phyloP scores from a whole-genome alignment of 2,888 invertebrate genomes.

The Clanis bilineata region DNA sequence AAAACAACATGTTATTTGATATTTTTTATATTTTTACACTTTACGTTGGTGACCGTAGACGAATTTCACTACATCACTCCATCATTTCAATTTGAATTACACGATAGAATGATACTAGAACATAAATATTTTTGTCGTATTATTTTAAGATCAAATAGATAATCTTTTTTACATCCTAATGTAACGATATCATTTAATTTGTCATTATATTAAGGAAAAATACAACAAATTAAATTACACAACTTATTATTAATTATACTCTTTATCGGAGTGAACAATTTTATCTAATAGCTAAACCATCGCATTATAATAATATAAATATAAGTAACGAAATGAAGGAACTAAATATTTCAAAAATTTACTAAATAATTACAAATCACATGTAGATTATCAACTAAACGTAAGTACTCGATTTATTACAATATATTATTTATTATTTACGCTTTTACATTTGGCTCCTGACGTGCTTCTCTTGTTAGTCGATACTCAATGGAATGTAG shows the following conservation, averaged over 20 bases:
- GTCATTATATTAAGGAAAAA: slow-evolving; percentile 77
- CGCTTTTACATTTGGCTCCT: slow-evolving; percentile 77
- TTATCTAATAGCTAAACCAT: slow-evolving; percentile 67
- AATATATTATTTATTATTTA: slow-evolving; percentile 66
- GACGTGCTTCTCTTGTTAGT: slow-evolving; percentile 40
- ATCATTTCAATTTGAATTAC: slow-evolving; percentile 72
- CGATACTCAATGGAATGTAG: slow-evolving; percentile 9
- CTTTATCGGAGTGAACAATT: slow-evolving; percentile 76
- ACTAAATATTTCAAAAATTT: slow-evolving; percentile 72
- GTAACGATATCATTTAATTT: slow-evolving; percentile 81
- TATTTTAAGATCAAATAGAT: slow-evolving; percentile 82
- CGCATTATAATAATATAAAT: slow-evolving; percentile 70
- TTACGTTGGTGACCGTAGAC: slow-evolving; percentile 80
- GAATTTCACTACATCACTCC: slow-evolving; percentile 80
- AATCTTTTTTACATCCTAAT: slow-evolving; percentile 82
- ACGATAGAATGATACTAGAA: slow-evolving; percentile 80
- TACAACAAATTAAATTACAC: slow-evolving; percentile 80
- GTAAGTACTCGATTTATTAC: slow-evolving; percentile 65
- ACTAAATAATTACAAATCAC: slow-evolving; percentile 71
- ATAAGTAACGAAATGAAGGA: slow-evolving; percentile 78
- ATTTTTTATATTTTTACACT: slow-evolving; percentile 77
- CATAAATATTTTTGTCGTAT: slow-evolving; percentile 81
- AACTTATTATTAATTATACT: slow-evolving; percentile 76
- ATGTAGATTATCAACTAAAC: slow-evolving; percentile 66
- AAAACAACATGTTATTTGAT: slow-evolving; percentile 75